Conservation (phyloP, 1,140 invertebrate genomes). For the Drosophila ambigua region DNA sequence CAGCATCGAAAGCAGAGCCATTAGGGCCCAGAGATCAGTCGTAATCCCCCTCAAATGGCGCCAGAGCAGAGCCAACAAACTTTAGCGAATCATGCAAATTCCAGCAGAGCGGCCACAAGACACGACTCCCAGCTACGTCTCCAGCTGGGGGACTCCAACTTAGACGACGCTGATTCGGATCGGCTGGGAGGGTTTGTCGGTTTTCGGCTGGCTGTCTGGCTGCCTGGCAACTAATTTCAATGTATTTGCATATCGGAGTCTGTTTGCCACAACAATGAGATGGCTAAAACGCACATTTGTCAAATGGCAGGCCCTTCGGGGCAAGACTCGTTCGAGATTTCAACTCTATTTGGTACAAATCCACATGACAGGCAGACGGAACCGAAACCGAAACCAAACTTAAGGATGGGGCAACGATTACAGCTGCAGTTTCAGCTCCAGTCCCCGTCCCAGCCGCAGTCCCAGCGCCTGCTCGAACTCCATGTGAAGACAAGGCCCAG, state of each 20-base stretch:
- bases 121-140: slow-evolving; percentile 45
- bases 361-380: slow-evolving; percentile 16
- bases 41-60: slow-evolving; percentile 66
- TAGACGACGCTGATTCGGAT: slow-evolving; percentile 39
- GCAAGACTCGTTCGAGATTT: slow-evolving; percentile 30
- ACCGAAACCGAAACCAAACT: slow-evolving; percentile 8
- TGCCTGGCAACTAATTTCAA: slow-evolving; percentile 73
- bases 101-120: slow-evolving; percentile 61
- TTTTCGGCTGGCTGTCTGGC: neutral
- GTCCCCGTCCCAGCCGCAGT: neutral
- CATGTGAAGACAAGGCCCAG: slow-evolving; percentile 1
- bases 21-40: slow-evolving; percentile 62
- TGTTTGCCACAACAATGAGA: slow-evolving; percentile 79
- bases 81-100: slow-evolving; percentile 77
- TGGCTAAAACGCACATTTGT: slow-evolving; percentile 77
- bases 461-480: slow-evolving; percentile 4
- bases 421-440: slow-evolving; percentile 23
- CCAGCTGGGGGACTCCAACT: slow-evolving; percentile 18
- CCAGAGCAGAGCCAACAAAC: slow-evolving; percentile 46
- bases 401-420: slow-evolving; percentile 13
- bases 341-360: slow-evolving; percentile 52
- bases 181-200: slow-evolving; percentile 1
- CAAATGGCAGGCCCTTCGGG: slow-evolving; percentile 46
- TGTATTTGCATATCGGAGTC: slow-evolving; percentile 79
- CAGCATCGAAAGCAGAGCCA: slow-evolving; percentile 19